Conservation (phyloP, 2,797 vertebrate species). For the Eptatretus atami region DNA sequence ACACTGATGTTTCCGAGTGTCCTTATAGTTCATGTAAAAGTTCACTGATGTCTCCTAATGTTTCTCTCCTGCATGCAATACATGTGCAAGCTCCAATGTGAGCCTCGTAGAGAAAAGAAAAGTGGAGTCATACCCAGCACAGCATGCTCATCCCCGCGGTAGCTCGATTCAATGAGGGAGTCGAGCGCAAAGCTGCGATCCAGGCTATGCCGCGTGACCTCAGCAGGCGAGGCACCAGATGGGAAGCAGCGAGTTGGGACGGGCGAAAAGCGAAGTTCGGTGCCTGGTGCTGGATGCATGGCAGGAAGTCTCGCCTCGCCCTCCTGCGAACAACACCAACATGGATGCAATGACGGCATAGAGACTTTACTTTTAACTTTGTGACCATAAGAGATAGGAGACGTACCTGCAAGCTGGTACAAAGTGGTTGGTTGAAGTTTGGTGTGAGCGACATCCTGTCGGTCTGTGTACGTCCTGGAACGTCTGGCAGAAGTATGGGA, state of each 20-base stretch:
- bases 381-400: not conserved
- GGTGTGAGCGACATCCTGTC: constrained; percentile 30
- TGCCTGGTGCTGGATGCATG: constrained; percentile 49
- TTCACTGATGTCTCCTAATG: too few relatives aligned
- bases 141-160: constrained; percentile 25
- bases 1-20: too few relatives aligned
- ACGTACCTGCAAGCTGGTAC: constrained; percentile 32
- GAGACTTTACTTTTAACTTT: not conserved
- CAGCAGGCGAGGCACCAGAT: constrained; percentile 37
- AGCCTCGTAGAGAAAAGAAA: too few relatives aligned
- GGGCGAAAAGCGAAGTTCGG: constrained; percentile 45
- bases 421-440: constrained; percentile 30
- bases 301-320: constrained; percentile 45
- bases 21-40: too few relatives aligned
- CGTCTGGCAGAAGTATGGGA: constrained; percentile 43
- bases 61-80: too few relatives aligned
- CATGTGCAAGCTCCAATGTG: too few relatives aligned
- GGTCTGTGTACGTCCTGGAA: constrained; percentile 25
- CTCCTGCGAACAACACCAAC: constrained; percentile 37
- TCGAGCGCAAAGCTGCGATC: constrained; percentile 58
- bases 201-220: constrained; percentile 63
- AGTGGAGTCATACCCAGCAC: constrained; percentile 29
- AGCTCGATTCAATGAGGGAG: constrained; percentile 23
- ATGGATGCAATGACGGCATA: not conserved
- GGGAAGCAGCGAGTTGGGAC: constrained; percentile 46